Percentiles rank a stretch among this genome's conserved stretches.
Conservation (phyloP, 2,797 vertebrate genomes). For the Macroramphosus scolopax region DNA sequence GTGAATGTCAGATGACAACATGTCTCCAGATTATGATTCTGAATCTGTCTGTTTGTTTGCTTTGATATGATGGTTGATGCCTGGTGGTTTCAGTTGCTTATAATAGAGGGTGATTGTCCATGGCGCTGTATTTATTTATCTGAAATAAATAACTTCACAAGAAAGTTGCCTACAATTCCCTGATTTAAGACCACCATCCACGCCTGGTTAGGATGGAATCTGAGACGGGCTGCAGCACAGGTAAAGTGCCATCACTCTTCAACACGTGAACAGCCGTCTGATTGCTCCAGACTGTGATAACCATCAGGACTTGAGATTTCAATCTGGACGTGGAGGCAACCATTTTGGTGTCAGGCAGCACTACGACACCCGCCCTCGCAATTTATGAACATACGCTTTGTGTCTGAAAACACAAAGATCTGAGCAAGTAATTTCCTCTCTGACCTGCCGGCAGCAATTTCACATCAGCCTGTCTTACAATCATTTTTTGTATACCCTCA, state of each 20-base stretch:
- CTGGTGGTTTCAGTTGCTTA: too few species aligned
- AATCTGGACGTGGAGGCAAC: constrained; percentile 24
- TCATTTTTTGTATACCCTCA: constrained; percentile 36
- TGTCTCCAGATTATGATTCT: too few species aligned
- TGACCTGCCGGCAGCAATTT: constrained; percentile 53
- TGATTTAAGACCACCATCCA: constrained; percentile 4
- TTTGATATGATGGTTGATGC: too few species aligned
- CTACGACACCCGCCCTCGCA: constrained; percentile 29
- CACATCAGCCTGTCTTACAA: constrained; percentile 45
- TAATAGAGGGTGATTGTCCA: too few species aligned
- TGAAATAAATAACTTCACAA: too few species aligned
- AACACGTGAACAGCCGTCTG: constrained; percentile 33
- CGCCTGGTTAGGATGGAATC: constrained; percentile 11
- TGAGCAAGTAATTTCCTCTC: constrained; percentile 56
- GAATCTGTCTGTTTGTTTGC: too few species aligned
- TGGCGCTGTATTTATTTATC: too few species aligned
- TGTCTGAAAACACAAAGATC: constrained; percentile 58
- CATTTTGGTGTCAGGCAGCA: constrained; percentile 32
- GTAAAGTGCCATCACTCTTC: constrained; percentile 23
- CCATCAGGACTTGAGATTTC: constrained; percentile 46
- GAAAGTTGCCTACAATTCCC: constrained; percentile 4
- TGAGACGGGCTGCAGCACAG: constrained; percentile 6
- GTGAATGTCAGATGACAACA: too few species aligned
- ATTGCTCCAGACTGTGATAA: constrained; percentile 29
- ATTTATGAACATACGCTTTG: constrained; percentile 53